Evolutionary conservation across 2,888 invertebrate species (phyloP), one percentile per base, ranked within the genome.

Genomic region (Thelaira solivaga): DNA sequence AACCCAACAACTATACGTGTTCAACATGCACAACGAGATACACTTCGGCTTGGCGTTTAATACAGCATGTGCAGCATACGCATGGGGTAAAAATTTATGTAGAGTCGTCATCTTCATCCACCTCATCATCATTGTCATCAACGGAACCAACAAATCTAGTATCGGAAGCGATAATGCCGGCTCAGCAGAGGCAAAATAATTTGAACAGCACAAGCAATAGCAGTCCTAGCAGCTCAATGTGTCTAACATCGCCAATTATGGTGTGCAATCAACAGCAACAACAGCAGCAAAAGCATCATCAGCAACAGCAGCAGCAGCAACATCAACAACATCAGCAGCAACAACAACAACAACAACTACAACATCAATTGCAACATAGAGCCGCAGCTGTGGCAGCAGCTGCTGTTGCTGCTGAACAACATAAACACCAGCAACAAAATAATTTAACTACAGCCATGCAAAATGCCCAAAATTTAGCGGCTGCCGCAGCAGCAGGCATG

Each of bases 81-180:
- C 98, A 98, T 86, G 97, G 97, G 18, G 94, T 98, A 80, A 95
- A 96, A 89, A 96, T 98, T 85, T 98, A 97, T 91, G 92, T 94
- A 62, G 95, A 95, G 84, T 90, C 89, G 26, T 86, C 88, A n/a
- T n/a, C n/a, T n/a, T n/a, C n/a, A n/a, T n/a, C n/a, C n/a, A n/a
- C n/a, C n/a, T n/a, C n/a, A n/a, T n/a, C n/a, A n/a, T n/a, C n/a
- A n/a, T n/a, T n/a, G 20, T 85, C 80, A 11, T 53, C 82, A 13
- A 81, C 82, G 2, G 82, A 84, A 5, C 45, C 71, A 76, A 18
- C 73, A 68, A 79, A 20, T 65, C 80, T 20, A 51, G 82, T 34
- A 68, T 82, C 57, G 57, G 83, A 78, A 62, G 74, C 31, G 22
- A 51, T 47, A 39, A 51, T 73, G 71, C 75, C 78, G 53, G 76